These are phyloP conservation scores for Monodelphis domestica DNA, from an alignment of 2,797 vertebrate genomes.

Conservation along the genomic window DNA sequence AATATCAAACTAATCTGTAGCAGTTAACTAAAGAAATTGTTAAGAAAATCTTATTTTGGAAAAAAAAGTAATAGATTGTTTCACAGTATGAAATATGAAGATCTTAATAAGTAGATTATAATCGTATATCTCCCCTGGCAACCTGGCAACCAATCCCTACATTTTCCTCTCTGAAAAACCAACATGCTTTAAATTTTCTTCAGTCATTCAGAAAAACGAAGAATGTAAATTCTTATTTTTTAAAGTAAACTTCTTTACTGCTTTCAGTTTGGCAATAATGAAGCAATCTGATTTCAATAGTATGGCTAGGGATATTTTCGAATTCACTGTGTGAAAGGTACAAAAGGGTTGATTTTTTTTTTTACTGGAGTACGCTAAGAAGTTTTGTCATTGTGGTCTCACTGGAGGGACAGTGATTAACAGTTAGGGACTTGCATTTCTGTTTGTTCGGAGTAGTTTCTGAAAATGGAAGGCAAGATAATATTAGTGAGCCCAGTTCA, in stretches of 20 bases:
- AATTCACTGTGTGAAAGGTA: slow-evolving; percentile 13
- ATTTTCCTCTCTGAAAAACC: slow-evolving; percentile 39
- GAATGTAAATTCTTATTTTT: slow-evolving; percentile 70
- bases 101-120: slow-evolving; percentile 48
- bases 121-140: slow-evolving; percentile 1
- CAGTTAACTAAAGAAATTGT: slow-evolving; percentile 70
- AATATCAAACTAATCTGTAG: slow-evolving; percentile 66
- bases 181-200: slow-evolving; percentile 44
- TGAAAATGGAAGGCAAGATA: slow-evolving; percentile 63
- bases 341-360: slow-evolving; percentile 51
- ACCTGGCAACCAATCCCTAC: slow-evolving; percentile 51
- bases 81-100: slow-evolving; percentile 64
- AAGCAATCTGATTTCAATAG: slow-evolving; percentile 53
- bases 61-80: slow-evolving; percentile 16
- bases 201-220: not conserved
- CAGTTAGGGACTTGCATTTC: slow-evolving; percentile 71
- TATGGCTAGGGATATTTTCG: slow-evolving; percentile 69
- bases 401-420: slow-evolving; percentile 49
- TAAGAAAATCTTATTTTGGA: slow-evolving; percentile 57
- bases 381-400: slow-evolving; percentile 62
- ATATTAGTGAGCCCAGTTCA: slow-evolving; percentile 74
- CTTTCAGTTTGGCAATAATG: slow-evolving; percentile 54
- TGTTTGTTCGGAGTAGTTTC: slow-evolving; percentile 71
- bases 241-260: slow-evolving; percentile 30
- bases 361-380: slow-evolving; percentile 57